Conservation (phyloP, 2,888 invertebrate species). For the Lacanobia wlatinum region DNA sequence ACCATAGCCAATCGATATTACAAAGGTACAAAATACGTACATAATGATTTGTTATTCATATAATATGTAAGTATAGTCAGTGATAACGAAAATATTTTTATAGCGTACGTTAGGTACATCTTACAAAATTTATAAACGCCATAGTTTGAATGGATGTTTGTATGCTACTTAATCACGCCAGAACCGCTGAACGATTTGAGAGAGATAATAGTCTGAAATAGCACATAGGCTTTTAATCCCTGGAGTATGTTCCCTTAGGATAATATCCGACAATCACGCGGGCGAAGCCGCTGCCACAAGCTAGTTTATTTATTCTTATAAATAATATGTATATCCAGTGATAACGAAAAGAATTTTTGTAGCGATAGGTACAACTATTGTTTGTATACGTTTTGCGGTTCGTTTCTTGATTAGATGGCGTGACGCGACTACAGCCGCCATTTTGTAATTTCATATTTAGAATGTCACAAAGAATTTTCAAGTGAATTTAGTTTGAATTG, state of each 20-base stretch:
- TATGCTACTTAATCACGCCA: too few species aligned
- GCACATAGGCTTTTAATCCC: too few species aligned
- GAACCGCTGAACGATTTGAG: too few species aligned
- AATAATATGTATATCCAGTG: constrained; percentile 28
- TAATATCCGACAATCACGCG: too few species aligned
- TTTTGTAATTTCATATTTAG: constrained; percentile 40
- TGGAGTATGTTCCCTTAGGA: too few species aligned
- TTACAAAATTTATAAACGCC: too few species aligned
- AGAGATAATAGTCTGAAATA: too few species aligned
- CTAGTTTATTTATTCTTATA: not conserved
- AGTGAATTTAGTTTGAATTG: not conserved
- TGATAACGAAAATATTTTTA: constrained; percentile 37
- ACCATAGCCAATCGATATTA: constrained; percentile 14
- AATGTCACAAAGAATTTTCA: constrained; percentile 29
- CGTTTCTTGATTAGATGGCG: constrained; percentile 40
- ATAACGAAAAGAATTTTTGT: constrained; percentile 35
- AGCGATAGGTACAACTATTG: constrained; percentile 34
- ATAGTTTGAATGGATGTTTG: too few species aligned
- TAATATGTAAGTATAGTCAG: constrained; percentile 7
- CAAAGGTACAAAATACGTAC: constrained; percentile 16
- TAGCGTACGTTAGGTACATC: not conserved
- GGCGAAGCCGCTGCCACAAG: too few species aligned
- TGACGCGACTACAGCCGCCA: constrained; percentile 42
- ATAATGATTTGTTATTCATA: not conserved
- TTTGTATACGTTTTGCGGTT: constrained; percentile 32